A percentile compares a stretch with the other conserved stretches of the same genome.
Conservation (phyloP, 2,113 vertebrate species). For the Sus scrofa region DNA sequence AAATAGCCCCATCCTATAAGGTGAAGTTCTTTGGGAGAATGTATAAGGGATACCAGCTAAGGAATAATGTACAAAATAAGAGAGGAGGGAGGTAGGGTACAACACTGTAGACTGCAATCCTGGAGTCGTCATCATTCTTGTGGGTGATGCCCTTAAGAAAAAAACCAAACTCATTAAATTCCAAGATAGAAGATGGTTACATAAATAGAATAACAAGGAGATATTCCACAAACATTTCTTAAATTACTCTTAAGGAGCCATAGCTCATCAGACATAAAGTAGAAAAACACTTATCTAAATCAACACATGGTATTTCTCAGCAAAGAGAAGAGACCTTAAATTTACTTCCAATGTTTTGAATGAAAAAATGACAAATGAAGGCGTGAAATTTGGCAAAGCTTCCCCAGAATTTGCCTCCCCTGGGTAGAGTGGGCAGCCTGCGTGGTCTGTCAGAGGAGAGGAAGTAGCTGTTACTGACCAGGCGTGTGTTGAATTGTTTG, state of each 20-base stretch:
- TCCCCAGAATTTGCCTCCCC: neutral
- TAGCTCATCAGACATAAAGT: neutral
- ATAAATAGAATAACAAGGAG: slow-evolving; percentile 43
- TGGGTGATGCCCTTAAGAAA: neutral
- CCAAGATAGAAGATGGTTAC: neutral
- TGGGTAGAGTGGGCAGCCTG: neutral
- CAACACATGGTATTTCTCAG: slow-evolving; percentile 4
- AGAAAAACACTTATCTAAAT: slow-evolving; percentile 13
- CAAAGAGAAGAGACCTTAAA: neutral
- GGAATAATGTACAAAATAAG: neutral
- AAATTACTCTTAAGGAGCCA: slow-evolving; percentile 39
- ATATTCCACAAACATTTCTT: neutral
- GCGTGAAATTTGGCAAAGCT: neutral
- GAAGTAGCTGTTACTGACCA: neutral
- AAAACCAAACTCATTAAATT: neutral
- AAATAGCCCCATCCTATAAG: neutral
- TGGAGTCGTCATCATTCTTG: slow-evolving; percentile 18
- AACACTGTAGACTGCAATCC: neutral
- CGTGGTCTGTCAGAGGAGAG: neutral
- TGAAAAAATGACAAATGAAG: slow-evolving; percentile 34
- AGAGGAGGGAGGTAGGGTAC: neutral
- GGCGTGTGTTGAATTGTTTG: slow-evolving; percentile 9
- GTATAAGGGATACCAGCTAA: neutral
- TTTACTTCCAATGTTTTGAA: slow-evolving; percentile 19
- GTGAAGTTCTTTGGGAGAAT: neutral